A percentile compares a stretch with the other conserved stretches of the same genome.
Conservation (phyloP, 1,140 invertebrate genomes). For the Thaumatotibia leucotreta region DNA sequence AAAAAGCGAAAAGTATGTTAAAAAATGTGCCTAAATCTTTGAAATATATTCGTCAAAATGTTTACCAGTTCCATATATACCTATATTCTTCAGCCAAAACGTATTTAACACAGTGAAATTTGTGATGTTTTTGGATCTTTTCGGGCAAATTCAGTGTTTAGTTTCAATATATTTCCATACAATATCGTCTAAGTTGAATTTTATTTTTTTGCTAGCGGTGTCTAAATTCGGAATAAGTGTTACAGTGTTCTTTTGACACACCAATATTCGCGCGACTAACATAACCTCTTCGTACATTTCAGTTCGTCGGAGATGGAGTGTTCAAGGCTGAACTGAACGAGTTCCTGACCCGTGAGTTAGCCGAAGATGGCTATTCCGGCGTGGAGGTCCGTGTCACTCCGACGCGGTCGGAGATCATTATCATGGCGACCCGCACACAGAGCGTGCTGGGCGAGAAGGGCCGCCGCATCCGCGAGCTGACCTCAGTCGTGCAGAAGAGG, state of each 20-base stretch:
- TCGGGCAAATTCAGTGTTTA: neutral
- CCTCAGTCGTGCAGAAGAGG: slow-evolving; percentile 98
- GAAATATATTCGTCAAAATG: slow-evolving; percentile 38
- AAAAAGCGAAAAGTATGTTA: slow-evolving; percentile 74
- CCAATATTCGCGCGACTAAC: slow-evolving; percentile 33
- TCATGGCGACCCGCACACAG: slow-evolving; percentile 99
- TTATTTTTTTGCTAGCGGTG: neutral
- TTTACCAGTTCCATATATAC: slow-evolving; percentile 1
- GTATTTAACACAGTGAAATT: slow-evolving; percentile 34
- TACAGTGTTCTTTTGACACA: neutral
- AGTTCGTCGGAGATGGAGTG: slow-evolving; percentile 99
- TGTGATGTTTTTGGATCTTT: slow-evolving; percentile 59
- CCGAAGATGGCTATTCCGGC: slow-evolving; percentile 99
- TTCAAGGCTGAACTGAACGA: slow-evolving; percentile 99
- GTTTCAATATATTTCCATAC: neutral
- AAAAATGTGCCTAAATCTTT: slow-evolving; percentile 26
- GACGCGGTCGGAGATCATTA: slow-evolving; percentile 97
- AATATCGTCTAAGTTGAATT: neutral
- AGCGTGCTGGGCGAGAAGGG: slow-evolving; percentile 98
- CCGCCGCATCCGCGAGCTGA: slow-evolving; percentile 95
- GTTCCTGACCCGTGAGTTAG: slow-evolving; percentile 98
- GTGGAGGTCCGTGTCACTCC: slow-evolving; percentile 98
- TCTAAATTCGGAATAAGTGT: neutral
- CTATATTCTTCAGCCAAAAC: slow-evolving; percentile 13
- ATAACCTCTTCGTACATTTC: slow-evolving; percentile 73